Conservation (phyloP, 2,797 vertebrate genomes). For the Denticeps clupeoides region DNA sequence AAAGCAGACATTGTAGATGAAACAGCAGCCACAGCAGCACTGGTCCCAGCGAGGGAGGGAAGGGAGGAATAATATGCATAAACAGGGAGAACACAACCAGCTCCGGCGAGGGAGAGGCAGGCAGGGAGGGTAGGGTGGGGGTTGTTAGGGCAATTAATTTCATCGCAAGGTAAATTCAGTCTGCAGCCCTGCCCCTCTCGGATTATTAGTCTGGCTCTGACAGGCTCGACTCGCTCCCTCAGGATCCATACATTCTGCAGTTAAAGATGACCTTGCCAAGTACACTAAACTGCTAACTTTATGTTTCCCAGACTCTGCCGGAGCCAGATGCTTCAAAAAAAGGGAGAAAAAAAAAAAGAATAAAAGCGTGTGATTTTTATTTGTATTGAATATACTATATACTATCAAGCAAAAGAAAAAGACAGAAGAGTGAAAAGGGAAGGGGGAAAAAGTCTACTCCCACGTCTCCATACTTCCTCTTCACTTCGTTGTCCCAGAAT, state of each 20-base stretch:
- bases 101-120: too few relatives aligned
- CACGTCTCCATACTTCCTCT: slow-evolving; percentile 9
- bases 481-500: slow-evolving; percentile 29
- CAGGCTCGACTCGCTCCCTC: slow-evolving; percentile 35
- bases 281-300: slow-evolving; percentile 40
- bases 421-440: slow-evolving; percentile 16
- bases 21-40: too few relatives aligned
- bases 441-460: slow-evolving; percentile 10
- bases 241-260: slow-evolving; percentile 41
- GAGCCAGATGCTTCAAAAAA: slow-evolving; percentile 28
- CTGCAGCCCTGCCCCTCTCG: slow-evolving; percentile 19
- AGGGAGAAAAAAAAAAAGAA: background rate
- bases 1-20: too few relatives aligned
- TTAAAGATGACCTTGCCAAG: slow-evolving; percentile 48
- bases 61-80: too few relatives aligned
- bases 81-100: too few relatives aligned
- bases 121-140: slow-evolving; percentile 1
- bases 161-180: slow-evolving; percentile 36
- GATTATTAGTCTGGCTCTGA: slow-evolving; percentile 40
- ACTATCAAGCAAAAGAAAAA: slow-evolving; percentile 14
- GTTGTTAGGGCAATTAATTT: slow-evolving; percentile 41
- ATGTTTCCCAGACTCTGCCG: slow-evolving; percentile 15
- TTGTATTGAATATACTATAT: slow-evolving; percentile 35
- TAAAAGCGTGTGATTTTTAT: slow-evolving; percentile 27
- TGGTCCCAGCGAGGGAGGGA: too few relatives aligned